Evolutionary conservation across 1,140 invertebrate genomes (phyloP).

Genomic region (Philotrypesis tridentata): DNA sequence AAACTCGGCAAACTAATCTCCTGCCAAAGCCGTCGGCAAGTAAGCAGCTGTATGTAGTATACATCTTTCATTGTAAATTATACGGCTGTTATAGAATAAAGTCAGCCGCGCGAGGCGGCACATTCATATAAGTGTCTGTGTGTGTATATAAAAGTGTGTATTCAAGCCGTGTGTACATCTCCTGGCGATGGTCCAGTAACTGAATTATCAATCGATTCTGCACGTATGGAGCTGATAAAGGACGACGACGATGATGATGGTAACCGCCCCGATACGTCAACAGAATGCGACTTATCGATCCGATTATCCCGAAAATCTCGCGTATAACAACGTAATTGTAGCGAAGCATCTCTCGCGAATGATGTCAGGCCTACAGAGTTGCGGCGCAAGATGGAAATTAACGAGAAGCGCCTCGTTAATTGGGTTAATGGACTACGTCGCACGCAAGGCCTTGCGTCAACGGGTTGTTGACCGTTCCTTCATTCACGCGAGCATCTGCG

Average conservation of each 20-base stretch:
- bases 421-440: constrained; percentile 60
- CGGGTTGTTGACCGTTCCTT: constrained; percentile 60
- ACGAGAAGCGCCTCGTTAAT: constrained; percentile 61
- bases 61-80: not conserved
- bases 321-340: no score
- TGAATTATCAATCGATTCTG: no score
- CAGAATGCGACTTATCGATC: no score
- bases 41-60: not conserved
- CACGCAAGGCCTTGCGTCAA: constrained; percentile 55
- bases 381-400: constrained; percentile 60
- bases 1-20: constrained; percentile 19
- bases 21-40: not conserved
- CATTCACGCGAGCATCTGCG: not conserved
- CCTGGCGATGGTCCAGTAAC: no score
- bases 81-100: not conserved
- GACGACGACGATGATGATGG: not conserved
- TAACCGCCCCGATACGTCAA: no score
- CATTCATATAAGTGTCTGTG: no score
- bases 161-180: not conserved
- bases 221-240: not conserved
- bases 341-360: no score
- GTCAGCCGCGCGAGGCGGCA: not conserved
- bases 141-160: not conserved
- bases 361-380: constrained; percentile 27
- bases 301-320: no score